phyloP scores from a whole-genome alignment of 2,113 vertebrate genomes.

The Phrynocephalus versicolor region DNA sequence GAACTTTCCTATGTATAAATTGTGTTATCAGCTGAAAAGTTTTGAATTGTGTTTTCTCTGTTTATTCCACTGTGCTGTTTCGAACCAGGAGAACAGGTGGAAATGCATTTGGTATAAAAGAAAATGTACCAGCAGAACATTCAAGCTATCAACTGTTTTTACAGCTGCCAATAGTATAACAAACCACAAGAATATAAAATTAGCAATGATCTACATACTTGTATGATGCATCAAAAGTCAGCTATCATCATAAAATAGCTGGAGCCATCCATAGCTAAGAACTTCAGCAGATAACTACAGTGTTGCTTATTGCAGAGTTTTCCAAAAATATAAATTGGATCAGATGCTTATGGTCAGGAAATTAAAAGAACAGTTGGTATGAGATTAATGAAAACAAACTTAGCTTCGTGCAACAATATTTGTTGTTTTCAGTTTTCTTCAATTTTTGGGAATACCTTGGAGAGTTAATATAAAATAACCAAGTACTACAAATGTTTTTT shows the following conservation, averaged over 20 bases:
- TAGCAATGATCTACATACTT: conserved; percentile 46
- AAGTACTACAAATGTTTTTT: neutral
- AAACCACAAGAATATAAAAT: conserved; percentile 60
- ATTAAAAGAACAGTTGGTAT: conserved; percentile 41
- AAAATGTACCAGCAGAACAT: conserved; percentile 5
- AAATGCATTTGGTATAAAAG: conserved; percentile 13
- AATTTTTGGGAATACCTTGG: neutral
- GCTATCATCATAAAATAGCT: conserved; percentile 65
- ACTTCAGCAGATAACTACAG: conserved; percentile 52
- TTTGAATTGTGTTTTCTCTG: neutral
- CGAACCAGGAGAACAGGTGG: conserved; percentile 1
- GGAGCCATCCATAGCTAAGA: conserved; percentile 57
- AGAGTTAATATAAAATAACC: conserved; percentile 23
- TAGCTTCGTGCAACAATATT: conserved; percentile 26
- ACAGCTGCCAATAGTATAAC: conserved; percentile 38
- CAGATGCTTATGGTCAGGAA: conserved; percentile 39
- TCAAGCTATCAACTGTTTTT: neutral
- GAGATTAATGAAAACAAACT: conserved; percentile 35
- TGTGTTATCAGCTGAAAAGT: neutral
- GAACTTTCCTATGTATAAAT: neutral
- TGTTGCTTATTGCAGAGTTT: conserved; percentile 61
- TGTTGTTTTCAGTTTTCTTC: conserved; percentile 23
- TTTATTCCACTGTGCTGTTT: neutral
- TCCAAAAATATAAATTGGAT: conserved; percentile 55
- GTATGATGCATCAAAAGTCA: conserved; percentile 58